Conservation (phyloP, 2,888 invertebrate genomes). For the Cremastinae sp. region DNA sequence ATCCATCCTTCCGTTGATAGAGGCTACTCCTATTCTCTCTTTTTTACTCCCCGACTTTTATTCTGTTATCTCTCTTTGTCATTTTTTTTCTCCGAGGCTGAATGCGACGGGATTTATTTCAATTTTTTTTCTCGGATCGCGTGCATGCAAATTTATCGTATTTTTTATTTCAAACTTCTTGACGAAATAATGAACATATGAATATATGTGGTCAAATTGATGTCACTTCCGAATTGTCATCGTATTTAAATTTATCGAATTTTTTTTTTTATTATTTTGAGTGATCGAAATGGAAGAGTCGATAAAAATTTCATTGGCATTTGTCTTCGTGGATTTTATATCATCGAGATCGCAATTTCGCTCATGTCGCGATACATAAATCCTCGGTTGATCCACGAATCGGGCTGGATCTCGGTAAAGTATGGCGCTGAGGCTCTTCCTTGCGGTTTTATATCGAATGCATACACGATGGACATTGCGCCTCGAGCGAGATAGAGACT, state of each 20-base stretch:
- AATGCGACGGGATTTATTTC: no score
- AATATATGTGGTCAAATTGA: no score
- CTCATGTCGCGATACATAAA: neutral
- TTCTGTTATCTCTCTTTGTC: neutral
- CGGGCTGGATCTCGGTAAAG: slow-evolving; percentile 13
- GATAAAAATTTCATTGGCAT: slow-evolving; percentile 21
- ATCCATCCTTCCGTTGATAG: slow-evolving; percentile 70
- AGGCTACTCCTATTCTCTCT: slow-evolving; percentile 52
- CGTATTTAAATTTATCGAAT: no score
- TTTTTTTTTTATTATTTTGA: no score
- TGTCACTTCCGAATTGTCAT: no score
- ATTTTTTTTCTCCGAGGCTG: neutral
- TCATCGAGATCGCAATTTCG: slow-evolving; percentile 24
- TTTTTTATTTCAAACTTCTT: no score
- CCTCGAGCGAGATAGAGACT: slow-evolving; percentile 35
- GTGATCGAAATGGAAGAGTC: no score
- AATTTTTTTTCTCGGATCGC: no score
- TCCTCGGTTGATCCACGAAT: slow-evolving; percentile 17
- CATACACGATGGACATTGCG: slow-evolving; percentile 44
- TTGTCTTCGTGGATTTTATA: slow-evolving; percentile 13
- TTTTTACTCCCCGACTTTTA: neutral
- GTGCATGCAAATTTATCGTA: no score
- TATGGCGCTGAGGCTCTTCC: slow-evolving; percentile 2
- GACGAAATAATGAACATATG: no score
- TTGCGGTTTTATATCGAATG: slow-evolving; percentile 43